phyloP scores from a whole-genome alignment of 2,888 invertebrate species.

The Ophion ventricosus region DNA sequence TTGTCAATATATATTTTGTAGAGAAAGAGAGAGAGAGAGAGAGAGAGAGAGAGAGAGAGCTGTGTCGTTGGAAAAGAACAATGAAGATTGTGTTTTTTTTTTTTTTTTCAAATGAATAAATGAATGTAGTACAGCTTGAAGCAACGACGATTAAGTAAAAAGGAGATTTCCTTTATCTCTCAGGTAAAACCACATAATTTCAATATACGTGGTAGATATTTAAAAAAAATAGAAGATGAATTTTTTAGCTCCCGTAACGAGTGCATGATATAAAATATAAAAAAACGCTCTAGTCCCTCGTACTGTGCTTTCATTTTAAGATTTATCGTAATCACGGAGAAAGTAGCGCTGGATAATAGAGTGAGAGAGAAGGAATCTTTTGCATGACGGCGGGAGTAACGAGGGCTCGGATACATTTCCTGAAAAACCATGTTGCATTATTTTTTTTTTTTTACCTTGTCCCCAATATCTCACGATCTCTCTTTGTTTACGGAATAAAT shows the following conservation, averaged over 20 bases:
- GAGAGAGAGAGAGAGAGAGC: not conserved
- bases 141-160: too few species aligned
- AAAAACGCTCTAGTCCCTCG: slow-evolving; percentile 52
- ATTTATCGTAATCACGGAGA: not conserved
- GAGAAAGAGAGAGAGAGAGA: not conserved
- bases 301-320: slow-evolving; percentile 5
- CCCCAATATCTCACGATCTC: too few species aligned
- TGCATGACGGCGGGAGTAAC: slow-evolving; percentile 66
- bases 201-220: not conserved
- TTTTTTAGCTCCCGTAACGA: slow-evolving; percentile 15
- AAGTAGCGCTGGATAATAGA: slow-evolving; percentile 21
- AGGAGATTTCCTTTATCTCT: not conserved
- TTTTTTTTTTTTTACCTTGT: too few species aligned
- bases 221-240: not conserved
- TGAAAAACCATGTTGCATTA: slow-evolving; percentile 69
- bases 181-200: not conserved
- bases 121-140: too few species aligned
- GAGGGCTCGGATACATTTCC: slow-evolving; percentile 60
- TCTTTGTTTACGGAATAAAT: not conserved
- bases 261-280: slow-evolving; percentile 43
- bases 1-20: not conserved
- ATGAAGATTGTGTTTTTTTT: too few species aligned
- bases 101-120: not conserved
- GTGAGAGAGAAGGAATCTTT: slow-evolving; percentile 57
- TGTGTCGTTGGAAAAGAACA: not conserved